Base-by-base conservation (phyloP, 2,888 invertebrate genomes). In the Apomyelois bistriatella region DNA sequence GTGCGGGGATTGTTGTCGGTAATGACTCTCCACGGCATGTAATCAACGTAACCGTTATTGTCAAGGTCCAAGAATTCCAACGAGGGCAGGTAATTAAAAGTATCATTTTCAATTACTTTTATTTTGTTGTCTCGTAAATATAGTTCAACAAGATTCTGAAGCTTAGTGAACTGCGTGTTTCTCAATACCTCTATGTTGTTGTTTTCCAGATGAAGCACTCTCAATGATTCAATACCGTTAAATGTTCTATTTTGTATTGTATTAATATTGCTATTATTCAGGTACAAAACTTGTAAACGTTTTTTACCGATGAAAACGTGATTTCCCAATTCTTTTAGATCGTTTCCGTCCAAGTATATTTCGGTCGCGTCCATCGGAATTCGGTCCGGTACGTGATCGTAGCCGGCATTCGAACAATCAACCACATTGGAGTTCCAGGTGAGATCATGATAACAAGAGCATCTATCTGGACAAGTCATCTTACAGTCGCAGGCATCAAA, bases 401-500 rank as follows among this genome's bases (percentile, higher is more conserved):
- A 94, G 61, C 93, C 94, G 64, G 94, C 93, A 74, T 92, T 93
- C 65, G 94, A 94, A 88, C 96, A 96, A 89, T 95, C 95, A 62
- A 96, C 95, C 53, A 96, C 94, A 90, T 96, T 96, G 74, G 95
- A 94, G 67, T 93, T 93, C 95, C 96, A 96, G 67, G 94, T 94
- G 82, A 95, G 94, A 90, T 97, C 96, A 89, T 96, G 95, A 91
- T 94, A 97, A 80, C 97, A 97, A 63, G 94, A 94, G 84, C 97
- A 97, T 79, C 94, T 94, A 79, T 93, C 93, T 62, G 97, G 97
- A 81, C 97, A 97, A 67, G 95, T 95, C 95, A 96, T 96, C 91
- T 96, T 95, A 85, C 97, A 97, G 88, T 97, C 97, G 87, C 97
- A 97, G 59, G 95, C 95, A 82, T 96, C 96, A 90, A 95, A 97